These are phyloP conservation scores for Cantharis lateralis DNA, from an alignment of 2,888 invertebrate genomes.

Conservation along the genomic window DNA sequence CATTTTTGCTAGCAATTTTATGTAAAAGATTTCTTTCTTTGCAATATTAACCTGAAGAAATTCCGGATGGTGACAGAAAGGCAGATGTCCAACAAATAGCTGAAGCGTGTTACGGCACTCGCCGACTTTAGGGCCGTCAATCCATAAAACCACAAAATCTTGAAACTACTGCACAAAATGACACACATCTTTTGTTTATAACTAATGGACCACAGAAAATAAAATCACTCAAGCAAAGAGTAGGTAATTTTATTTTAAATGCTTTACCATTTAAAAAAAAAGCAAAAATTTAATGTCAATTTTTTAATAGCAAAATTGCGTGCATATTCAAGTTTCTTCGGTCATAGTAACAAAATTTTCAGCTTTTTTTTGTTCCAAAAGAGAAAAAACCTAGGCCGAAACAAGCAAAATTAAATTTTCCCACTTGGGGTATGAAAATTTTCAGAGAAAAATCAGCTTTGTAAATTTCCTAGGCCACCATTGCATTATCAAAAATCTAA, in stretches of 20 bases:
- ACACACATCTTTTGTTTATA: conserved; percentile 40
- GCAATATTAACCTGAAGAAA: neutral
- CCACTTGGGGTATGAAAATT: too few species aligned
- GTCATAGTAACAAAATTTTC: neutral
- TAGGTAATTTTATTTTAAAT: conserved; percentile 14
- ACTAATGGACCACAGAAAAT: conserved; percentile 43
- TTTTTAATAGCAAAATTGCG: neutral
- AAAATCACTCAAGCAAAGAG: conserved; percentile 28
- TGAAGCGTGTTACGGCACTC: conserved; percentile 35
- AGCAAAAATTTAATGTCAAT: neutral
- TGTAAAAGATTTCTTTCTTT: neutral
- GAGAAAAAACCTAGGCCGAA: too few species aligned
- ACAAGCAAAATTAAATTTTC: too few species aligned
- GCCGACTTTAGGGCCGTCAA: conserved; percentile 34
- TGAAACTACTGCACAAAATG: conserved; percentile 30
- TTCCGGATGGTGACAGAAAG: neutral
- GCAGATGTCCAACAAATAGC: conserved; percentile 15
- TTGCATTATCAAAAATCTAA: too few species aligned
- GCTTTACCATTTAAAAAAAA: conserved; percentile 10
- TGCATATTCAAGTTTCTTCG: neutral
- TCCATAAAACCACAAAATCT: conserved; percentile 41
- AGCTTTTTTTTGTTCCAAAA: neutral
- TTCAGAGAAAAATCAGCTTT: too few species aligned
- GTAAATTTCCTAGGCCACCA: too few species aligned
- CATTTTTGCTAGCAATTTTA: neutral